Evolutionary conservation across 2,797 vertebrate species (phyloP).

Genomic region (Clarias laeviceps): DNA sequence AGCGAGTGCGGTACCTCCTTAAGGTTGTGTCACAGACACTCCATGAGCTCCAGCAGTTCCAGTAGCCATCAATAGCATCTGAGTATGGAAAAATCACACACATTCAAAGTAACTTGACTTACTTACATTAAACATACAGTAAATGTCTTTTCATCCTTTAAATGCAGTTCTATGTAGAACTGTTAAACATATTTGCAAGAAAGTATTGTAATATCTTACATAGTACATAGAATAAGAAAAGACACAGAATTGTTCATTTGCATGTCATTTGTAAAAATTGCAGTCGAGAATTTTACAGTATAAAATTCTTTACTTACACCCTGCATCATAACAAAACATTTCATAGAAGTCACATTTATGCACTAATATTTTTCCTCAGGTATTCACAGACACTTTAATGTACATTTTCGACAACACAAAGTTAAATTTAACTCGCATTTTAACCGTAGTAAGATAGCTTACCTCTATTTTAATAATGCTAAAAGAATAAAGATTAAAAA

Average conservation of each 20-base stretch:
- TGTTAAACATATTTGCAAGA: not conserved
- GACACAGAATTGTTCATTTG: not conserved
- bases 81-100: slow-evolving; percentile 27
- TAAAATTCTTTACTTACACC: not conserved
- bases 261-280: not conserved
- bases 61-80: slow-evolving; percentile 85
- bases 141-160: not conserved
- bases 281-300: not conserved
- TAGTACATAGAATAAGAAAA: not conserved
- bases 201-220: not conserved
- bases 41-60: slow-evolving; percentile 93
- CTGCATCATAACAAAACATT: not conserved
- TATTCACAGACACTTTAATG: not conserved
- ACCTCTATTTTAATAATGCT: not conserved
- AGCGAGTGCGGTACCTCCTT: slow-evolving; percentile 76
- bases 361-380: not conserved
- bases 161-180: not conserved
- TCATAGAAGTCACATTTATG: not conserved
- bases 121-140: not conserved
- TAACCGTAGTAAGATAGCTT: not conserved
- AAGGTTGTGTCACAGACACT: slow-evolving; percentile 75
- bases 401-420: not conserved
- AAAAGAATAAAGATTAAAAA: not conserved
- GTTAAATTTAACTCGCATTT: not conserved
- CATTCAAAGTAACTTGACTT: not conserved